Conservation (phyloP, 2,888 invertebrate species). For the Epirrhoe alternata region DNA sequence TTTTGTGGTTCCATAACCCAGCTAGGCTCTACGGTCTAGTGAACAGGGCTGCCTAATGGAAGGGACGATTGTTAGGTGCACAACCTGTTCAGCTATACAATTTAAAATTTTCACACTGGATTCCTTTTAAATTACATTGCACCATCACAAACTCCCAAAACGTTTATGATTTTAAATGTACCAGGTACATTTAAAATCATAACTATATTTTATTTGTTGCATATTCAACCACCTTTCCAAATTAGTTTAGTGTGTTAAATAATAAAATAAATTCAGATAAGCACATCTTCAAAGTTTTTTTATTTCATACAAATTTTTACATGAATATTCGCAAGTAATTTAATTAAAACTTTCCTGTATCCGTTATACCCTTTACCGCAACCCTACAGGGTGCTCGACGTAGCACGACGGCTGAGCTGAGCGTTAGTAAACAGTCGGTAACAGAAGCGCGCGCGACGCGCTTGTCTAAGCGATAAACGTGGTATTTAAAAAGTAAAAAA, state of each 20-base stretch:
- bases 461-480: conserved; percentile 39
- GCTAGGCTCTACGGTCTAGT: conserved; percentile 45
- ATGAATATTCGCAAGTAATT: background rate
- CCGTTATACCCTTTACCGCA: conserved; percentile 40
- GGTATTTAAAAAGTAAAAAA: conserved; percentile 9
- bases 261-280: no score
- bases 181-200: no score
- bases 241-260: no score
- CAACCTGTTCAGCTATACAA: background rate
- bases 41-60: conserved; percentile 41
- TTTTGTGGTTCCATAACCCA: conserved; percentile 58
- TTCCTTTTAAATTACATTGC: conserved; percentile 5
- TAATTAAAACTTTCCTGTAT: conserved; percentile 25
- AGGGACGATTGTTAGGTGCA: conserved; percentile 15
- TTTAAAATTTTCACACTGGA: conserved; percentile 6
- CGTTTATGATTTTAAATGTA: no score
- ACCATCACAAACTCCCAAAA: no score
- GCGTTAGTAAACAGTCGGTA: conserved; percentile 68
- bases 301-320: background rate
- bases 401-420: conserved; percentile 43
- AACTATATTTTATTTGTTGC: no score
- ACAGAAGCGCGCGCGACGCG: conserved; percentile 67
- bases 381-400: conserved; percentile 64
- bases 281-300: no score
- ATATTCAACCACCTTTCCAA: no score